Evolutionary conservation across 2,888 invertebrate species (phyloP).

Genomic region (Gari tellinella): DNA sequence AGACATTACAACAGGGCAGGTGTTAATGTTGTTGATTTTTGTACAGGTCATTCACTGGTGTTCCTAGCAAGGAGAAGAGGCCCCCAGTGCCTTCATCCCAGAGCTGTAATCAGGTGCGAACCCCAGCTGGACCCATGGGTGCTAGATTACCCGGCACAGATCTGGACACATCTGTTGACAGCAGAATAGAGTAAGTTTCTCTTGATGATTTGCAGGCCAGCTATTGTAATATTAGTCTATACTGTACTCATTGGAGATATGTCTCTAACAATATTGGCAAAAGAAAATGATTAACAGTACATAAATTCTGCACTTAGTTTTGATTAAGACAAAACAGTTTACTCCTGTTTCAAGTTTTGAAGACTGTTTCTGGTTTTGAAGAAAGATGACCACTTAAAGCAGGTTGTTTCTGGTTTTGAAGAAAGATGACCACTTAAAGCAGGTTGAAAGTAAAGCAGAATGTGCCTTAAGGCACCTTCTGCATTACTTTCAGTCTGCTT

Average conservation of each 20-base stretch:
- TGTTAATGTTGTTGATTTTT: background rate
- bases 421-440: too few relatives aligned
- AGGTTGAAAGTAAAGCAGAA: too few relatives aligned
- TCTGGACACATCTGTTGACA: slow-evolving; percentile 71
- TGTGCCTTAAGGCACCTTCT: too few relatives aligned
- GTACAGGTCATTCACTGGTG: slow-evolving; percentile 75
- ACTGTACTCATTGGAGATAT: background rate
- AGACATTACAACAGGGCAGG: too few relatives aligned
- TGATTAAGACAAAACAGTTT: background rate
- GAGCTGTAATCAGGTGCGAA: slow-evolving; percentile 61
- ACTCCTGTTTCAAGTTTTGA: too few relatives aligned
- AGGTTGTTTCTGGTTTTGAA: too few relatives aligned
- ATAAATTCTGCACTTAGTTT: background rate
- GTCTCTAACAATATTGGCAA: background rate
- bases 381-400: too few relatives aligned
- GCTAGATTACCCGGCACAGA: slow-evolving; percentile 73
- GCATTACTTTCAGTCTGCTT: too few relatives aligned
- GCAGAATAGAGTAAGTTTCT: slow-evolving; percentile 24
- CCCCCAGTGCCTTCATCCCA: slow-evolving; percentile 61
- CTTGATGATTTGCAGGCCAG: background rate
- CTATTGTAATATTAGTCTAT: background rate
- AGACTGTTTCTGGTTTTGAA: too few relatives aligned
- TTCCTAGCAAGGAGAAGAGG: slow-evolving; percentile 71
- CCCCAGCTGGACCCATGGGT: slow-evolving; percentile 63
- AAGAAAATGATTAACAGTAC: background rate